These are phyloP conservation scores for Pithys albifrons DNA, from an alignment of 2,113 vertebrate genomes.

Conservation along the genomic window DNA sequence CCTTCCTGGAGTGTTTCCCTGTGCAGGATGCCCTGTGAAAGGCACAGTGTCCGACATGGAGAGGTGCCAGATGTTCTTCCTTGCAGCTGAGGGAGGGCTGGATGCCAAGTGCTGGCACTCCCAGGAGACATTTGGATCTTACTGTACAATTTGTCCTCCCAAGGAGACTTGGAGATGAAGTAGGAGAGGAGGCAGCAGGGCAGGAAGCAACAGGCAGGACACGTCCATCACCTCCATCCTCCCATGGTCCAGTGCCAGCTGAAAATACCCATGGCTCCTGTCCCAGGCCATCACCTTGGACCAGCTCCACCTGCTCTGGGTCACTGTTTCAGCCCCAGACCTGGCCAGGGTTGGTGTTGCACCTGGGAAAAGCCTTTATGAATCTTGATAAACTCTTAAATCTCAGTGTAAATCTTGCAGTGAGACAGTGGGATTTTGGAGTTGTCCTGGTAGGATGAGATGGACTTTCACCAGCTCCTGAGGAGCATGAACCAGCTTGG, in stretches of 20 bases:
- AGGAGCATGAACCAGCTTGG: background rate
- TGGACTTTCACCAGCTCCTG: background rate
- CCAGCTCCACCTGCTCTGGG: background rate
- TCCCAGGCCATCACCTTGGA: background rate
- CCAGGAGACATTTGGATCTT: background rate
- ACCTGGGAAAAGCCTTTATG: background rate
- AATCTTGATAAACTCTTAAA: background rate
- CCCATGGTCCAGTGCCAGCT: background rate
- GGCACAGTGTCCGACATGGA: background rate
- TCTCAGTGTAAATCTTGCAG: background rate
- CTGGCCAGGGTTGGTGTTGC: background rate
- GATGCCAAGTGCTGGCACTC: background rate
- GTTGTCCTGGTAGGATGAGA: background rate
- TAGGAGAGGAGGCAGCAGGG: background rate
- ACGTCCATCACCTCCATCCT: background rate
- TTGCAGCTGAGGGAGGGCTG: background rate
- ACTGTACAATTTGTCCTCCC: background rate
- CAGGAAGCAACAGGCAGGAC: background rate
- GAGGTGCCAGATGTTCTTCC: background rate
- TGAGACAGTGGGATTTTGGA: background rate
- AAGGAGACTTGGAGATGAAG: background rate
- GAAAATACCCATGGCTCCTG: fast-evolving
- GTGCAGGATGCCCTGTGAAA: background rate
- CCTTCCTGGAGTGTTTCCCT: background rate
- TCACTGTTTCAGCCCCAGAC: background rate